Percentiles rank a stretch among this genome's conserved stretches.
Conservation (phyloP, 1,140 invertebrate genomes). For the Drosophila leontia region DNA sequence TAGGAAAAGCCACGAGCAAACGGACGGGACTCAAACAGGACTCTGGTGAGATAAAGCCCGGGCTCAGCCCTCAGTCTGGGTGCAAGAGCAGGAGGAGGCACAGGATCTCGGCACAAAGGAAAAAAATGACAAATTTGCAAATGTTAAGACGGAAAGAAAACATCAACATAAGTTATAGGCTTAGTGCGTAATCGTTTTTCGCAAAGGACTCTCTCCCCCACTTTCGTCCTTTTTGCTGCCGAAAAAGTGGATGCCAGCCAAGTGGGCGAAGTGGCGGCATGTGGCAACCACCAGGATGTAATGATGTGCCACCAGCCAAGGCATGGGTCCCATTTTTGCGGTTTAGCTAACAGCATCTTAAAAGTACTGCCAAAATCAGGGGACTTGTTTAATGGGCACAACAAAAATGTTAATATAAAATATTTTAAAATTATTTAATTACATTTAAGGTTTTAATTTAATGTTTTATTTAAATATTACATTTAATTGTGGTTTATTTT, state of each 20-base stretch:
- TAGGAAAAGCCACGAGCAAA: constrained; percentile 38
- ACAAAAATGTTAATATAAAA: neutral
- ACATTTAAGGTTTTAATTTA: neutral
- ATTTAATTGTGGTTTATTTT: neutral
- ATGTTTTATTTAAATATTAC: neutral
- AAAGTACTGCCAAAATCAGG: neutral
- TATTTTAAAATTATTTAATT: neutral
- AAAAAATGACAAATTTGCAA: constrained; percentile 83
- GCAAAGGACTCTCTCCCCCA: constrained; percentile 22
- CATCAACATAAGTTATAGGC: constrained; percentile 83
- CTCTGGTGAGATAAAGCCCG: constrained; percentile 71
- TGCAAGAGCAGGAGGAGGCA: neutral
- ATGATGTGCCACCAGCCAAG: constrained; percentile 27
- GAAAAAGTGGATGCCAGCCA: constrained; percentile 4
- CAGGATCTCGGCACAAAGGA: constrained; percentile 15
- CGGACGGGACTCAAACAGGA: constrained; percentile 52
- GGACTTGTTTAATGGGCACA: neutral
- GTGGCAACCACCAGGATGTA: constrained; percentile 26
- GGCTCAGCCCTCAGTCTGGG: constrained; percentile 12
- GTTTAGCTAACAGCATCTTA: constrained; percentile 1
- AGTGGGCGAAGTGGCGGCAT: constrained; percentile 10
- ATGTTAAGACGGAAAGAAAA: constrained; percentile 83
- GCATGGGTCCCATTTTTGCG: neutral
- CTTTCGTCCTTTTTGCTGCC: constrained; percentile 8
- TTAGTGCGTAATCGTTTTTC: constrained; percentile 83